A percentile compares a stretch with the other conserved stretches of the same genome.
phyloP scores from a whole-genome alignment of 2,797 vertebrate species.

The Aldrovandia affinis region DNA sequence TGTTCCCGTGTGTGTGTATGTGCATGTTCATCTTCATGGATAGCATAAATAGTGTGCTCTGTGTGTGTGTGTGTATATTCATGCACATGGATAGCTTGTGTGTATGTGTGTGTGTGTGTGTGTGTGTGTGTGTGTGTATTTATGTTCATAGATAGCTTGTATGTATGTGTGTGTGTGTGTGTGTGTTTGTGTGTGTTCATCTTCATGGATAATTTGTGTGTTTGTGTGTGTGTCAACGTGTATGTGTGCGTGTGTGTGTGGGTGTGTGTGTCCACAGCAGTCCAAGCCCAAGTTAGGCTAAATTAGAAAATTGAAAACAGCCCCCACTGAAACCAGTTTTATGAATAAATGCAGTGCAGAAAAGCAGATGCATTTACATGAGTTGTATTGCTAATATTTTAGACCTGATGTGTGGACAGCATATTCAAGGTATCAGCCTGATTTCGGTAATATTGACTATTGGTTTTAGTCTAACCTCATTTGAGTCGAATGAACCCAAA shows the following conservation, averaged over 20 bases:
- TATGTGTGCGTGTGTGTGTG: neutral
- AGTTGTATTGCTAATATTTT: neutral
- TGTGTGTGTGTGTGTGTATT: neutral
- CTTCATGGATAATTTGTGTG: neutral
- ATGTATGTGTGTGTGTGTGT: neutral
- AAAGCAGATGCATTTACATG: neutral
- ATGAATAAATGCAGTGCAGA: neutral
- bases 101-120: neutral
- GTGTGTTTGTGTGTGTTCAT: neutral
- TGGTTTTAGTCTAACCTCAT: neutral
- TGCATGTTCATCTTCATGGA: neutral
- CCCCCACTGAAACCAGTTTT: neutral
- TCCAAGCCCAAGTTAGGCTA: no score
- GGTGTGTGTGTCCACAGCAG: no score
- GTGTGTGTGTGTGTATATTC: neutral
- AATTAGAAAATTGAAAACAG: no score
- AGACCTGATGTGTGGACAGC: neutral
- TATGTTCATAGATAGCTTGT: neutral
- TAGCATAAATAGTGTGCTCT: neutral
- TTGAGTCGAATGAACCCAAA: neutral
- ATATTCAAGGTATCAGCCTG: neutral
- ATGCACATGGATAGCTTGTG: neutral
- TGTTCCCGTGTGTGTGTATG: conserved; percentile 21
- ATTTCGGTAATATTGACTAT: neutral
- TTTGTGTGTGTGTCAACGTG: neutral